Evolutionary conservation across 53 echinoderm and acorn worm species (phyloP).

Genomic region (Henricia sp.): DNA sequence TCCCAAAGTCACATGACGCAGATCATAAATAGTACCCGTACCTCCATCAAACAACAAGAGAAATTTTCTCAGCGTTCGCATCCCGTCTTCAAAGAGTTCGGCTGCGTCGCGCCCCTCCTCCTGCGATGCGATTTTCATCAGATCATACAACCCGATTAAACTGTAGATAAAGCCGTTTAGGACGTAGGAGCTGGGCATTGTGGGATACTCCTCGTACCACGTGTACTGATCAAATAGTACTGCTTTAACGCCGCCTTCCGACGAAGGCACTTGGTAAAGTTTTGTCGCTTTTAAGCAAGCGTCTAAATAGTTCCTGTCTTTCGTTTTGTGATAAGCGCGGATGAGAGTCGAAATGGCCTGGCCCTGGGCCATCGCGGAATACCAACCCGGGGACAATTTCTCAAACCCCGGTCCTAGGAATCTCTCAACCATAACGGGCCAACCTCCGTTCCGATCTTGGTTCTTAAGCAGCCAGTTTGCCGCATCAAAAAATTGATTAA

Average conservation of each 20-base stretch:
- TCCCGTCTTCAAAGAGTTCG: slow-evolving; percentile 86
- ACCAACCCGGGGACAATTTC: slow-evolving; percentile 87
- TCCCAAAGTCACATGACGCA: slow-evolving; percentile 87
- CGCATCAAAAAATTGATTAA: slow-evolving; percentile 92
- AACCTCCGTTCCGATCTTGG: slow-evolving; percentile 90
- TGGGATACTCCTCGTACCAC: slow-evolving; percentile 99
- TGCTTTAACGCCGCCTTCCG: slow-evolving; percentile 91
- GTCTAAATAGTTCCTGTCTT: slow-evolving; percentile 73
- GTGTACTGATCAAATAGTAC: slow-evolving; percentile 89
- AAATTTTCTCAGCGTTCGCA: slow-evolving; percentile 85
- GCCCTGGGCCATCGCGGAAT: slow-evolving; percentile 98
- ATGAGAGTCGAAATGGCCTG: slow-evolving; percentile 92
- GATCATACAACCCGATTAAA: slow-evolving; percentile 92
- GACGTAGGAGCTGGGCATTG: slow-evolving; percentile 90
- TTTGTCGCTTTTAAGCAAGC: slow-evolving; percentile 83
- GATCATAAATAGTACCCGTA: slow-evolving; percentile 92
- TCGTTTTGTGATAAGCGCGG: slow-evolving; percentile 80
- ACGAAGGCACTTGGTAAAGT: slow-evolving; percentile 74
- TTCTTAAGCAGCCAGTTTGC: slow-evolving; percentile 90
- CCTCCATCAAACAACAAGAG: slow-evolving; percentile 91
- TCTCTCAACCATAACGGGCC: slow-evolving; percentile 94
- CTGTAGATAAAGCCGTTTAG: slow-evolving; percentile 98
- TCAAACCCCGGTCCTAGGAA: slow-evolving; percentile 74
- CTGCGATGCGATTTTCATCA: slow-evolving; percentile 68
- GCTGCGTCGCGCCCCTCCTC: slow-evolving; percentile 88